Evolutionary conservation across 2,888 invertebrate species (phyloP), one percentile per base, ranked within the genome.

Genomic region (Oeneis ivallda): DNA sequence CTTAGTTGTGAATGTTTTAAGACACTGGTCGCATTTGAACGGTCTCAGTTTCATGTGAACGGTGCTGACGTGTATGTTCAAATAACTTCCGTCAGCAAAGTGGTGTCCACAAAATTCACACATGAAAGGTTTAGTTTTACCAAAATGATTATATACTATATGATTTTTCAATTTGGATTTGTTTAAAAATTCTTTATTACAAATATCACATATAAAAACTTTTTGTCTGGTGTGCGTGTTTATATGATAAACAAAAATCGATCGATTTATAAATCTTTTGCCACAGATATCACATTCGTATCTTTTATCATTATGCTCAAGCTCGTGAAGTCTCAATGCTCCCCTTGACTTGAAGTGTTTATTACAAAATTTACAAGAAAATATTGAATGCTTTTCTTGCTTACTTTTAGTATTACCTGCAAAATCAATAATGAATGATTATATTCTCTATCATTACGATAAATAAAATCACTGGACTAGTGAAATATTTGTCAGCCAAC

Each of bases 1-100:
- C 0, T 76, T 76, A 1, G 73, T 69, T 0, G 74, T 61, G 32
- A 72, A 79, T 0, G 50, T 64, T 34, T 75, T 77, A 0, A 67
- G 10, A 45, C 79, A 79, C 8, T 68, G 9, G 0, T 65, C 56
- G 47, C 79, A 79, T 7, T 57, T 37, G 41, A 60, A 76, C 1
- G 69, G 71, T 4, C 67, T 69, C 1, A 72, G 34, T 15, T 76
- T 76, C 9, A 74, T 64, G 17, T 79, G 79, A 0, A 78, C 78
- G 0, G 70, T 65, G 2, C 50, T 52, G 1, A 74, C 64, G 32
- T 79, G 79, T 0, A 45, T 71, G 0, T 53, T 67, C 26, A 79
- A 32, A 47, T 77, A 75, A 0, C 75, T 70, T 0, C 6, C 47
- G n/a, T 77, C 75, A 54, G 76, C 75, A 54, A 75, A 78, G 0